Percentiles rank a stretch among this genome's conserved stretches.
These are phyloP conservation scores for Ctena decussata DNA, from an alignment of 2,888 invertebrate genomes.

Conservation along the genomic window DNA sequence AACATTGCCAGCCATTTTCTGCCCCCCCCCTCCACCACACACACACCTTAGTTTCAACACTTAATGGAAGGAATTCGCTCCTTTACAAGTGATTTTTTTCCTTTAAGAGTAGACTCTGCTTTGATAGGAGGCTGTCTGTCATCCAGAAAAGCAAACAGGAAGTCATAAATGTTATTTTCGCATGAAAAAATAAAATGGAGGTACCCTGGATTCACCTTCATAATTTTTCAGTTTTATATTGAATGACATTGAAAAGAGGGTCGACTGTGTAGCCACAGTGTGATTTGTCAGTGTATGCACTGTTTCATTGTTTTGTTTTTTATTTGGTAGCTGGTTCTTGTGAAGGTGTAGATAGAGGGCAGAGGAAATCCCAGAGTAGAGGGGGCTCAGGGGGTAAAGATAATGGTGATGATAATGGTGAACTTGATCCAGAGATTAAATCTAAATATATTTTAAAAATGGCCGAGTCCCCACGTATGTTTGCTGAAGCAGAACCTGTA, in stretches of 20 bases:
- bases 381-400: constrained; percentile 36
- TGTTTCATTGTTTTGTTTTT: background rate
- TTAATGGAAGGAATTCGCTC: no score
- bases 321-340: constrained; percentile 50
- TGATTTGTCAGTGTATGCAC: background rate
- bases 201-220: no score
- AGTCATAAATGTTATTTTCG: background rate
- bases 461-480: background rate
- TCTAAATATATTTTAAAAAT: background rate
- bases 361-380: constrained; percentile 59
- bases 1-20: no score
- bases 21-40: no score
- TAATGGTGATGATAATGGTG: constrained; percentile 6
- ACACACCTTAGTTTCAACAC: no score
- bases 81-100: no score
- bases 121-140: no score
- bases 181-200: no score
- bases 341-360: constrained; percentile 33
- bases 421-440: background rate
- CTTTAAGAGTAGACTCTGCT: no score
- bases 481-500: background rate
- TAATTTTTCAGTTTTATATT: no score
- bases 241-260: no score
- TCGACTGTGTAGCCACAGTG: no score
- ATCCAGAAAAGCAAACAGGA: background rate